Conservation (phyloP, 2,113 vertebrate genomes). For the Octodon degus region DNA sequence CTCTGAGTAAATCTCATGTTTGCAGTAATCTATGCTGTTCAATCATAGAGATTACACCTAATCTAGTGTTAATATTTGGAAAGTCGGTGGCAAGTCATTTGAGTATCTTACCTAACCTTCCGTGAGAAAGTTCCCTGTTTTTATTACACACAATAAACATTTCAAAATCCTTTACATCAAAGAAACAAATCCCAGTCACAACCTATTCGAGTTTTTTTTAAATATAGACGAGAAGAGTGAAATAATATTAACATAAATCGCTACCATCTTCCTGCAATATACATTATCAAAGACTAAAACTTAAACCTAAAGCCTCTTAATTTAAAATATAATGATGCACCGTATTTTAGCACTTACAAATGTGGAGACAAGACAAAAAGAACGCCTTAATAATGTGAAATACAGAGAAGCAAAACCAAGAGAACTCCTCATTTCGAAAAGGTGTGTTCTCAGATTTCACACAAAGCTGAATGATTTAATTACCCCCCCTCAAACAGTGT, state of each 20-base stretch:
- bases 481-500: conserved; percentile 45
- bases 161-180: not conserved
- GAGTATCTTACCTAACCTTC: conserved; percentile 16
- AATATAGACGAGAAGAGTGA: not conserved
- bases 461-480: conserved; percentile 24
- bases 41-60: not conserved
- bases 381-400: conserved; percentile 11
- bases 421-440: conserved; percentile 26
- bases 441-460: not conserved
- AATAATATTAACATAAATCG: not conserved
- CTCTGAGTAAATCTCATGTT: not conserved
- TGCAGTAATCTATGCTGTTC: not conserved
- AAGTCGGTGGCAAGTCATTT: conserved; percentile 5
- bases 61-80: conserved; percentile 7
- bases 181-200: not conserved
- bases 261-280: not conserved
- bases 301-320: not conserved
- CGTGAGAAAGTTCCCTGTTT: not conserved
- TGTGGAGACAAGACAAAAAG: not conserved
- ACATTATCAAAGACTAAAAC: conserved; percentile 2
- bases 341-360: not conserved
- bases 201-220: conserved; percentile 16
- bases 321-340: not conserved
- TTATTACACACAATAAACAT: not conserved
- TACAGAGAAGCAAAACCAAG: not conserved